phyloP scores from a whole-genome alignment of 1,140 invertebrate species.

The Diachasma alloeum region DNA sequence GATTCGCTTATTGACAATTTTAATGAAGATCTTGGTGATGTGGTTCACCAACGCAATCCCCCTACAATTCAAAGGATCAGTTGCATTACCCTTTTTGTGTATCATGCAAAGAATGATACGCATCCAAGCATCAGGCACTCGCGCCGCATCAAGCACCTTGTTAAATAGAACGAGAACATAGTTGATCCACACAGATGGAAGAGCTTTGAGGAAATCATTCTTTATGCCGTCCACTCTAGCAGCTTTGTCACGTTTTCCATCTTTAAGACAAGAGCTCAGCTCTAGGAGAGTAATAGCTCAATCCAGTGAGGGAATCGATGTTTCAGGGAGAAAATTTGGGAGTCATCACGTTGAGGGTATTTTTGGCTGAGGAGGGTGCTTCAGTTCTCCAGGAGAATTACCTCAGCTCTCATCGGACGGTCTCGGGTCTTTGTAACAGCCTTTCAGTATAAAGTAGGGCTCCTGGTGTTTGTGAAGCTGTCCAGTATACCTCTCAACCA shows the following conservation, averaged over 20 bases:
- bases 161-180: constrained; percentile 15
- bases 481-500: too few species aligned
- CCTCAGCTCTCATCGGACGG: too few species aligned
- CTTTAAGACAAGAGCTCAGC: too few species aligned
- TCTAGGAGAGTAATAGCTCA: too few species aligned
- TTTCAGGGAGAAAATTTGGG: too few species aligned
- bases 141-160: constrained; percentile 14
- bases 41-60: constrained; percentile 16
- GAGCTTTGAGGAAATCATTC: constrained; percentile 8
- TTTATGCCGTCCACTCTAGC: not conserved
- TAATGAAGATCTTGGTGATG: constrained; percentile 21
- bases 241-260: not conserved
- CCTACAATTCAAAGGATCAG: constrained; percentile 25
- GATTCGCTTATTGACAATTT: constrained; percentile 15
- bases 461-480: too few species aligned
- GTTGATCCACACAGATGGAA: constrained; percentile 7
- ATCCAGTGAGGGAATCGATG: too few species aligned
- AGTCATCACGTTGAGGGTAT: too few species aligned
- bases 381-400: too few species aligned
- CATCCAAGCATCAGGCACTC: constrained; percentile 18
- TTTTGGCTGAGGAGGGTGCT: too few species aligned
- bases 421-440: too few species aligned
- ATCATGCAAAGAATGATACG: constrained; percentile 5
- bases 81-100: constrained; percentile 22
- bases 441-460: too few species aligned